Evolutionary conservation across 2,888 invertebrate genomes (phyloP).

Genomic region (Melieria crassipennis): DNA sequence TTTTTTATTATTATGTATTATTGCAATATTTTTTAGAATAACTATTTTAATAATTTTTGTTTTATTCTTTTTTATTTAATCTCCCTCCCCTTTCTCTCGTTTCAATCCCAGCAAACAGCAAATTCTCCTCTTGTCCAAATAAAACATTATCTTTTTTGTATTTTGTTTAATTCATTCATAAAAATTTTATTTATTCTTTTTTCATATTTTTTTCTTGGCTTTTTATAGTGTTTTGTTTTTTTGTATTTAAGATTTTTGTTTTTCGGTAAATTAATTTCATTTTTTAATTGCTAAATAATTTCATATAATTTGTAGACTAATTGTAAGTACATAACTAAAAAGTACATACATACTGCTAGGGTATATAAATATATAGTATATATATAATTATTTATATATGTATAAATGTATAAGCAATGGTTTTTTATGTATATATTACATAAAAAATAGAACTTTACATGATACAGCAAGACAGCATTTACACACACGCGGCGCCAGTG

Average conservation of each 20-base stretch:
- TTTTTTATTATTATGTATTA: neutral
- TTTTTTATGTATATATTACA: conserved; percentile 38
- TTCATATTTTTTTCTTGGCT: conserved; percentile 46
- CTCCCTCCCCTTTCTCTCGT: neutral
- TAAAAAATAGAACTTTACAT: conserved; percentile 39
- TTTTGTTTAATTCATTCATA: conserved; percentile 60
- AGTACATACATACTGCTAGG: conserved; percentile 27
- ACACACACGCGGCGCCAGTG: conserved; percentile 42
- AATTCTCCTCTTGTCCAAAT: conserved; percentile 35
- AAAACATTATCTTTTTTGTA: conserved; percentile 42
- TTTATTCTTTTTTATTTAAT: neutral
- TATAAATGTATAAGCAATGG: conserved; percentile 40
- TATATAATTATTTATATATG: conserved; percentile 47
- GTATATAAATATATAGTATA: conserved; percentile 46
- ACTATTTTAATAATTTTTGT: neutral
- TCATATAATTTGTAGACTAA: conserved; percentile 60
- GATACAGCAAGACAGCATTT: conserved; percentile 46
- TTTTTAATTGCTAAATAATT: conserved; percentile 57
- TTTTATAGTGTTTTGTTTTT: conserved; percentile 51
- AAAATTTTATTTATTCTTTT: conserved; percentile 57
- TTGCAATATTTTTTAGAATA: neutral
- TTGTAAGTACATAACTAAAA: conserved; percentile 48
- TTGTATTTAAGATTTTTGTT: conserved; percentile 48
- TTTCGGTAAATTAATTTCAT: conserved; percentile 45
- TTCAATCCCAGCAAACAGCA: neutral